phyloP scores from a whole-genome alignment of 2,797 vertebrate species.

The Odontamblyopus lacepedii region DNA sequence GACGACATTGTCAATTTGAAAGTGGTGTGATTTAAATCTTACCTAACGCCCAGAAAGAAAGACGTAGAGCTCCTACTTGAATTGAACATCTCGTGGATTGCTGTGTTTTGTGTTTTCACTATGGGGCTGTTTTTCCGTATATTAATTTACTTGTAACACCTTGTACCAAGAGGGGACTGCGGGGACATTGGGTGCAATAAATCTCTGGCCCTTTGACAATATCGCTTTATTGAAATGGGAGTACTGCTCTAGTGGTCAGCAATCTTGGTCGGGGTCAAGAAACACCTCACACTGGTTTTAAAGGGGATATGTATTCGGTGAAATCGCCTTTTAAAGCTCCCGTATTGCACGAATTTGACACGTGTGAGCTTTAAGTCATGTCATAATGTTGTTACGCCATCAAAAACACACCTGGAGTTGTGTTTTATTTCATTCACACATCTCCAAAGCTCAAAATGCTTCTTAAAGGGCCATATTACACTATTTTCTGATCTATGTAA shows the following conservation, averaged over 20 bases:
- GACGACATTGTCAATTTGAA: background rate
- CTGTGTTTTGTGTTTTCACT: background rate
- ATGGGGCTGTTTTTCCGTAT: background rate
- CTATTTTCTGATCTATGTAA: too few species aligned
- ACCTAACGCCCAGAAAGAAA: slow-evolving; percentile 10
- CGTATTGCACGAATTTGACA: too few species aligned
- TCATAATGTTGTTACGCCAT: too few species aligned
- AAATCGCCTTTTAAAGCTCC: too few species aligned
- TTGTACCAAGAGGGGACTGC: background rate
- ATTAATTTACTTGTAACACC: background rate
- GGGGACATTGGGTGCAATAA: slow-evolving; percentile 10
- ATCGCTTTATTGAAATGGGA: slow-evolving; percentile 54
- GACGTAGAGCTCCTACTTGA: background rate
- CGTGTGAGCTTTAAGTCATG: too few species aligned
- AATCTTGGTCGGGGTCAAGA: slow-evolving; percentile 5
- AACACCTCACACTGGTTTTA: slow-evolving; percentile 1
- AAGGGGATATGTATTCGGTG: too few species aligned
- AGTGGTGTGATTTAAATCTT: slow-evolving; percentile 15
- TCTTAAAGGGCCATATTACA: too few species aligned
- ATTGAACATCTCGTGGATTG: background rate
- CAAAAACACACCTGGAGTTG: too few species aligned
- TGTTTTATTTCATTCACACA: too few species aligned
- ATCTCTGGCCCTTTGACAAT: slow-evolving; percentile 14
- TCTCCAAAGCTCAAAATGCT: too few species aligned
- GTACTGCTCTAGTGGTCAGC: slow-evolving; percentile 28